phyloP scores from a whole-genome alignment of 2,888 invertebrate species.

The Troglohyphantes excavatus region DNA sequence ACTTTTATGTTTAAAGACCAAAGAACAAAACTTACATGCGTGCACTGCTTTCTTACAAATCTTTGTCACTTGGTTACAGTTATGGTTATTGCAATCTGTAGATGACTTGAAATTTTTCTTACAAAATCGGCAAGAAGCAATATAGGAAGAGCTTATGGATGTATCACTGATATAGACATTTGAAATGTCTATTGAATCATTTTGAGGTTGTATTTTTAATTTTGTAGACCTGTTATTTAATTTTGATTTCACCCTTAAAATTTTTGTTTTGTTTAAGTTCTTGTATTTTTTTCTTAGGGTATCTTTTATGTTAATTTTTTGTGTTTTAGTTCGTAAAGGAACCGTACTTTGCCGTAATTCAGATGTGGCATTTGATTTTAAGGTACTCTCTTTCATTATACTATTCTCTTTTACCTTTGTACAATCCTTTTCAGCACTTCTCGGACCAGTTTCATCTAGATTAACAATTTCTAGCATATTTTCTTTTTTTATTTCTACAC shows the following conservation, averaged over 20 bases:
- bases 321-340: neutral
- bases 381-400: no score
- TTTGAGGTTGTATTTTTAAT: neutral
- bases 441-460: neutral
- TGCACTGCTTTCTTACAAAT: neutral
- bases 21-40: constrained; percentile 73
- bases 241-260: neutral
- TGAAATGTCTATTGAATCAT: neutral
- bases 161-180: neutral
- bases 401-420: neutral
- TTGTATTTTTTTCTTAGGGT: constrained; percentile 14
- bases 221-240: constrained; percentile 13
- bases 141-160: neutral
- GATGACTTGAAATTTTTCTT: constrained; percentile 36
- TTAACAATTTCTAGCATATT: no score
- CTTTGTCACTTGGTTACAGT: constrained; percentile 18
- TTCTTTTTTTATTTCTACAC: neutral
- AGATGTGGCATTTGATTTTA: neutral
- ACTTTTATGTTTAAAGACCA: constrained; percentile 64
- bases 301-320: neutral
- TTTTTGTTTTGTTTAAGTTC: constrained; percentile 10
- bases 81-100: constrained; percentile 23
- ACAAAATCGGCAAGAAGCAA: constrained; percentile 69
- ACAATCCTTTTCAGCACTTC: neutral
- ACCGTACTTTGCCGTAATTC: neutral